phyloP scores from a whole-genome alignment of 2,888 invertebrate species.

The Orthosia incerta region DNA sequence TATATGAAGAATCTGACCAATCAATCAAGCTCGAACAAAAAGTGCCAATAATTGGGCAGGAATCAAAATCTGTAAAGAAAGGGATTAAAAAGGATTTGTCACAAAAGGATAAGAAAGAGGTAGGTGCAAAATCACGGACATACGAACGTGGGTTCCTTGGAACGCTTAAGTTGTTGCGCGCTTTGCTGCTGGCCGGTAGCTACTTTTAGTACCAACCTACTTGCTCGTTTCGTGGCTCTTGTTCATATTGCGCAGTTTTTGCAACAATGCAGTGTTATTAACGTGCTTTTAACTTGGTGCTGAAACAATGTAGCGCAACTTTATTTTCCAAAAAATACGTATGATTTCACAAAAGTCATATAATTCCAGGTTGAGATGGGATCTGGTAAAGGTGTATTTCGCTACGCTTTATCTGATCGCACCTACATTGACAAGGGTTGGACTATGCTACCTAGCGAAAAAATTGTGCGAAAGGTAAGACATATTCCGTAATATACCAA shows the following conservation, averaged over 20 bases:
- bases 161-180: too few species aligned
- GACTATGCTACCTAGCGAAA: conserved; percentile 86
- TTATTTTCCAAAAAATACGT: neutral
- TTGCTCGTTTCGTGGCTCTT: too few species aligned
- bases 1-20: neutral
- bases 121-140: neutral
- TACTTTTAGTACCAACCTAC: too few species aligned
- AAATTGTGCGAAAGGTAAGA: conserved; percentile 85
- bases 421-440: conserved; percentile 86
- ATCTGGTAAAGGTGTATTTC: conserved; percentile 76
- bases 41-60: neutral
- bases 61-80: neutral
- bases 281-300: neutral
- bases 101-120: neutral
- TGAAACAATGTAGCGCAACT: neutral
- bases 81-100: neutral
- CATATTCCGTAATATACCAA: neutral
- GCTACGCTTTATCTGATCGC: conserved; percentile 84
- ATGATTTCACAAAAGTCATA: neutral
- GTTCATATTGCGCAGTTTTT: too few species aligned
- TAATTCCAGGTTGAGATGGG: conserved; percentile 76
- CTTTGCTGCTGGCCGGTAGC: too few species aligned
- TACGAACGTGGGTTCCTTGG: neutral
- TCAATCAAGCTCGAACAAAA: neutral
- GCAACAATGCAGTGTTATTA: too few species aligned